phyloP scores from a whole-genome alignment of 2,888 invertebrate species.

The Graphium colonna region DNA sequence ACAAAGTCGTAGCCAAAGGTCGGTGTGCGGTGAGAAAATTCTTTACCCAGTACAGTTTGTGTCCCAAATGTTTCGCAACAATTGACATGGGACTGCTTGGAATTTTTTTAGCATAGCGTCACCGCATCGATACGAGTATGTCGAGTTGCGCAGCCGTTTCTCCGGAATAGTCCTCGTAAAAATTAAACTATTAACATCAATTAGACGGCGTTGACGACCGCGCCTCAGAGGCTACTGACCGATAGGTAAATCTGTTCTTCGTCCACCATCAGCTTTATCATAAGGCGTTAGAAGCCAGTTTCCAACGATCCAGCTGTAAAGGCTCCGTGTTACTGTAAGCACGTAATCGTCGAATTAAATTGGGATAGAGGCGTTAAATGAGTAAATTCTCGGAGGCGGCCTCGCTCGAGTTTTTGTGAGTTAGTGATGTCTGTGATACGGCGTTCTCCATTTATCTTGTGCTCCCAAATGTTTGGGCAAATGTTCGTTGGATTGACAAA shows the following conservation, averaged over 20 bases:
- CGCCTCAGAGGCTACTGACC: slow-evolving; percentile 35
- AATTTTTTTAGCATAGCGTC: slow-evolving; percentile 18
- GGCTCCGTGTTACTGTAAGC: slow-evolving; percentile 32
- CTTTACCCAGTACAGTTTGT: background rate
- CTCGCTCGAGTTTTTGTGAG: slow-evolving; percentile 30
- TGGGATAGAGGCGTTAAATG: slow-evolving; percentile 52
- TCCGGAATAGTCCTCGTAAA: slow-evolving; percentile 44
- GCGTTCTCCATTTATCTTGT: background rate
- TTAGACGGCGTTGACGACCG: slow-evolving; percentile 35
- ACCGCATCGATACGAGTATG: background rate
- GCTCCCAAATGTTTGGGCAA: background rate
- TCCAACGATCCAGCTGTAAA: background rate
- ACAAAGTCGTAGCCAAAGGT: too few relatives aligned
- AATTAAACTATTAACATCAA: slow-evolving; percentile 70
- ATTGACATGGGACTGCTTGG: too few relatives aligned
- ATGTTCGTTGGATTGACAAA: background rate
- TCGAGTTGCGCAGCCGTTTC: slow-evolving; percentile 25
- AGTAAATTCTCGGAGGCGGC: slow-evolving; percentile 45
- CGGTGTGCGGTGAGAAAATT: background rate
- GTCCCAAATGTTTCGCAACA: too few relatives aligned
- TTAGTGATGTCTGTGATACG: slow-evolving; percentile 25
- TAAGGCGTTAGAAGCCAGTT: background rate
- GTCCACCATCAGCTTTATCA: background rate
- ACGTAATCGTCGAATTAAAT: slow-evolving; percentile 56
- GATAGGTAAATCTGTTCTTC: slow-evolving; percentile 25